A percentile compares a stretch with the other conserved stretches of the same genome.
These are phyloP conservation scores for Tamias sibiricus DNA, from an alignment of 2,113 vertebrate genomes.

Conservation along the genomic window DNA sequence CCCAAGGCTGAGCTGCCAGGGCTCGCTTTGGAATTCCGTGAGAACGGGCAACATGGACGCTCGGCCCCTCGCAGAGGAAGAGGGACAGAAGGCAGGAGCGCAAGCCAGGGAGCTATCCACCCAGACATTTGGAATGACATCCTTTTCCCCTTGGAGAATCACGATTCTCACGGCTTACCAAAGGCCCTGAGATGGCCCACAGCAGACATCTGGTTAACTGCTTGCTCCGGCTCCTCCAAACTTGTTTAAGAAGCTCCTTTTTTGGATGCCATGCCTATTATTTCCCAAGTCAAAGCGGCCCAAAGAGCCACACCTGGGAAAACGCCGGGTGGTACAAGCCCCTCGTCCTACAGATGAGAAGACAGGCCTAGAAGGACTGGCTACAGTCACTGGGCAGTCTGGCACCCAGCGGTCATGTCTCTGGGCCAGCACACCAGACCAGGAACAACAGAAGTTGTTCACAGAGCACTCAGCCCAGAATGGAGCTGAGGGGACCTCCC, in stretches of 20 bases:
- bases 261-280: not conserved
- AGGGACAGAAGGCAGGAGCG: not conserved
- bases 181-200: not conserved
- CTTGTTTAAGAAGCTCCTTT: not conserved
- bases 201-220: not conserved
- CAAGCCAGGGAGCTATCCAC: not conserved
- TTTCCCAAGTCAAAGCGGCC: conserved; percentile 23
- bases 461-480: not conserved
- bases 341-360: not conserved
- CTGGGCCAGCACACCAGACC: not conserved
- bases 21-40: not conserved
- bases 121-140: not conserved
- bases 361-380: not conserved
- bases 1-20: rapidly evolving
- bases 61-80: not conserved
- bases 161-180: not conserved
- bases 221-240: not conserved
- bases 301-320: not conserved
- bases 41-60: not conserved
- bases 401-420: not conserved
- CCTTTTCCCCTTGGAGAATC: not conserved
- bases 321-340: not conserved
- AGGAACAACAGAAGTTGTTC: not conserved
- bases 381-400: not conserved
- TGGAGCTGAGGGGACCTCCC: not conserved